Evolutionary conservation across 2,113 vertebrate genomes (phyloP).

Genomic region (Oryzias woworae): DNA sequence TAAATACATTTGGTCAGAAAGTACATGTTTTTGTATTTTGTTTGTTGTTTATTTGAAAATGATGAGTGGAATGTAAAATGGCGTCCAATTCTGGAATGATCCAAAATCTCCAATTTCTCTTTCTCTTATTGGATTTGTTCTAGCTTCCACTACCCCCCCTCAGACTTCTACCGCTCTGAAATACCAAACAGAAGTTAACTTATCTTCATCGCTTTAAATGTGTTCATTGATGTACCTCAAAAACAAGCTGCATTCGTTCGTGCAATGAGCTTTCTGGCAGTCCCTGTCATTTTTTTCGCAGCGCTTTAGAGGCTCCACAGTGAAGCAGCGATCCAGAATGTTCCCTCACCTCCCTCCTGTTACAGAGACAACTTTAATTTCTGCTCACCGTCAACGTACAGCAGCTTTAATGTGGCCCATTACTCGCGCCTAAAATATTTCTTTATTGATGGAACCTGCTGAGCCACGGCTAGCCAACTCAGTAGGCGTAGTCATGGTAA

Average conservation of each 20-base stretch:
- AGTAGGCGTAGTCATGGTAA: conserved; percentile 67
- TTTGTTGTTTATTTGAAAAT: too few relatives aligned
- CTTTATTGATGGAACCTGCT: conserved; percentile 36
- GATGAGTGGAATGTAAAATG: too few relatives aligned
- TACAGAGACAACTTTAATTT: conserved; percentile 18
- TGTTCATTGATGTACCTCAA: neutral
- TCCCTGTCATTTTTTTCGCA: neutral
- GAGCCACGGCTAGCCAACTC: conserved; percentile 40
- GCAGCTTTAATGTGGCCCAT: conserved; percentile 17
- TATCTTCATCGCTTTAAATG: conserved; percentile 23
- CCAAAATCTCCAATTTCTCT: conserved; percentile 17
- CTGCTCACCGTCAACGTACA: conserved; percentile 2
- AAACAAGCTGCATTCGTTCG: conserved; percentile 10
- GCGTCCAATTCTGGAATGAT: too few relatives aligned
- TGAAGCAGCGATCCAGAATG: neutral
- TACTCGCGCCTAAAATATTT: conserved; percentile 28
- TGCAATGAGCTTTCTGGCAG: neutral
- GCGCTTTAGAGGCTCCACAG: neutral
- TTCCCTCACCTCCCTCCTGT: conserved; percentile 1
- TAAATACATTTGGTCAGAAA: too few relatives aligned
- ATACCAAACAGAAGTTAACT: conserved; percentile 49
- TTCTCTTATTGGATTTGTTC: conserved; percentile 18
- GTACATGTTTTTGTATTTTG: too few relatives aligned
- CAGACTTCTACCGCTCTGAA: conserved; percentile 39
- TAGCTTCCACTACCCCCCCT: conserved; percentile 7